Base-by-base conservation (phyloP, 2,888 invertebrate genomes). In the Chrysolina haemoptera region DNA sequence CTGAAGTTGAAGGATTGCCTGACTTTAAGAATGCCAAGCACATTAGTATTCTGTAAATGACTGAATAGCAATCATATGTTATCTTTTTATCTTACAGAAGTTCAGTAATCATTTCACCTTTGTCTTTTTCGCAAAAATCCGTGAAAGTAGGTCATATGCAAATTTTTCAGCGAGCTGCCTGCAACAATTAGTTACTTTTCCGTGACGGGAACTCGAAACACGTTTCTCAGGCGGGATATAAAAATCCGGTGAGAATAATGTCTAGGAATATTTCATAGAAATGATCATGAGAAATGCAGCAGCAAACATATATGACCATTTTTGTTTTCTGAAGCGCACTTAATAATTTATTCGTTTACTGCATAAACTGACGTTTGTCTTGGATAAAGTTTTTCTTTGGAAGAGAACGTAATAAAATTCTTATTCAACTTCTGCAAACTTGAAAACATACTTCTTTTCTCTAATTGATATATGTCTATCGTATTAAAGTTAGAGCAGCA, bases 281-380 rank as follows among this genome's bases (percentile, higher is more conserved):
- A 40, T 63, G 63, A 63, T 63, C 40, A 41, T 40, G 18, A 43
- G 43, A 22, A 63, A 41, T 35, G 63, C 63, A 63, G 41, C 22
- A 14, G 12, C 63, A 63, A 63, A 40, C 35, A 63, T 63, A 63
- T 43, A 41, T 41, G 40, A 18, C 18, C 40, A n/a, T 43, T 41
- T 41, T 63, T 1, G 27, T 35, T 35, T 35, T 35, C 35, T 6
- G 35, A 8, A 35, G 6, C 27, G 27, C 27, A 27, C 27, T 27
- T 27, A 27, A 27, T 5, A 27, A 3, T 62, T 16, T 40, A 62
- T 11, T 35, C 14, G 35, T 35, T 8, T n/a, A 40, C 1, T 63
- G 41, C 40, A n/a, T 1, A 14, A 63, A 63, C 1, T 35, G 63
- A 63, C 35, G 63, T 63, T 35, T n/a, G 16, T 16, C 16, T 40